Conservation (phyloP, 2,113 vertebrate species). For the Amphiprion percula region DNA sequence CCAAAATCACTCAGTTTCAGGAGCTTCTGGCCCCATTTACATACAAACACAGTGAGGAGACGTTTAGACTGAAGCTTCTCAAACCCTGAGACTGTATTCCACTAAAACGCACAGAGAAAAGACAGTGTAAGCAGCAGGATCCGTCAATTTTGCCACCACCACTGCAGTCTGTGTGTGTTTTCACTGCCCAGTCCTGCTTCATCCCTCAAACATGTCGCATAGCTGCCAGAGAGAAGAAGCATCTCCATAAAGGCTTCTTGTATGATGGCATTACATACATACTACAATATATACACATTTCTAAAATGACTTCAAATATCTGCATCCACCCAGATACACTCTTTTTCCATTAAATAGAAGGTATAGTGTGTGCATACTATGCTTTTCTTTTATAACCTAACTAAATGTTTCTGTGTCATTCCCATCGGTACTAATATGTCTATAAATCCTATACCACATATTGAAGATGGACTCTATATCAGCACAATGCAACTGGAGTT, state of each 20-base stretch:
- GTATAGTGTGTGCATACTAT: constrained; percentile 40
- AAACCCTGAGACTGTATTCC: neutral
- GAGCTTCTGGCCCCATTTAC: constrained; percentile 5
- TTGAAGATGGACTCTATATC: constrained; percentile 54
- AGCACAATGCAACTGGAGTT: constrained; percentile 61
- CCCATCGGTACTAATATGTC: constrained; percentile 55
- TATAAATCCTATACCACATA: constrained; percentile 43
- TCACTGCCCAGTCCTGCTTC: constrained; percentile 24
- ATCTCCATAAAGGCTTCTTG: constrained; percentile 58
- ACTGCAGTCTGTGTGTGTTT: constrained; percentile 22
- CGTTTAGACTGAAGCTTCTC: constrained; percentile 1
- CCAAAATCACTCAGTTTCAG: constrained; percentile 7
- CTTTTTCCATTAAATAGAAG: constrained; percentile 49
- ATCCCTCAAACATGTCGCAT: constrained; percentile 14
- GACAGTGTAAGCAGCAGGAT: neutral
- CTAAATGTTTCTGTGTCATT: constrained; percentile 65
- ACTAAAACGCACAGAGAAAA: constrained; percentile 25
- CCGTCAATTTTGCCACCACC: constrained; percentile 4
- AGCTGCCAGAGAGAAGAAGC: constrained; percentile 73
- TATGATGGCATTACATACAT: constrained; percentile 67
- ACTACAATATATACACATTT: constrained; percentile 26
- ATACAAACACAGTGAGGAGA: neutral
- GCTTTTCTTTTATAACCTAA: constrained; percentile 62
- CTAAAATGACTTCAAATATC: neutral
- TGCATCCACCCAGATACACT: constrained; percentile 24